Evolutionary conservation across 2,888 invertebrate species (phyloP).

Genomic region (Escarpia spicata): DNA sequence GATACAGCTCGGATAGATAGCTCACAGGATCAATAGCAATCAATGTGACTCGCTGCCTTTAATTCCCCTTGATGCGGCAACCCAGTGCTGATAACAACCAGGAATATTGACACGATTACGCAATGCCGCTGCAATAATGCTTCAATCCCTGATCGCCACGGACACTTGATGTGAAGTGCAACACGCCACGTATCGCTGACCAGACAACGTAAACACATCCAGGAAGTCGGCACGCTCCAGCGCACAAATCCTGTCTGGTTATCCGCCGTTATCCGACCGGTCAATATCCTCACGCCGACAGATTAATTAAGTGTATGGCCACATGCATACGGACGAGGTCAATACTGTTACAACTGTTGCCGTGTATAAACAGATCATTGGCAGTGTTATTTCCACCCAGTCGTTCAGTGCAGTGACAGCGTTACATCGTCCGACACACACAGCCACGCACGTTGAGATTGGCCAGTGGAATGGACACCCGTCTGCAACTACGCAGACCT

Average conservation of each 20-base stretch:
- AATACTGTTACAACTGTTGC: not conserved
- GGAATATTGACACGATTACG: conserved; percentile 10
- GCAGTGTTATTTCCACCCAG: not conserved
- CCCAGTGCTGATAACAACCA: not conserved
- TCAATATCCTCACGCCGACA: not conserved
- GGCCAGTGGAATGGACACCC: not conserved
- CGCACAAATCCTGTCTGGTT: not conserved
- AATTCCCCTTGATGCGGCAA: not conserved
- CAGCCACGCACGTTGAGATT: not conserved
- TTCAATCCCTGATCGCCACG: not conserved
- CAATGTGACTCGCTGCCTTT: not conserved
- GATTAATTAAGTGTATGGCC: not conserved
- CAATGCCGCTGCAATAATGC: not conserved
- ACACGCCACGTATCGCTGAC: not conserved
- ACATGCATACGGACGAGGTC: not conserved
- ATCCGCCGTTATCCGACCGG: not conserved
- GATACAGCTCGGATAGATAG: not conserved
- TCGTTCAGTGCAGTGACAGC: not conserved
- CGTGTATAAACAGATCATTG: not conserved
- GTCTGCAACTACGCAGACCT: not conserved
- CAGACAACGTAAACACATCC: not conserved
- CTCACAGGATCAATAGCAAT: not conserved
- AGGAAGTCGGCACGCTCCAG: not conserved
- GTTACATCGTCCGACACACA: not conserved
- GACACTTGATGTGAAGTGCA: not conserved